Base-by-base conservation (phyloP, 2,113 vertebrate species). In the Dipodomys stephensi region DNA sequence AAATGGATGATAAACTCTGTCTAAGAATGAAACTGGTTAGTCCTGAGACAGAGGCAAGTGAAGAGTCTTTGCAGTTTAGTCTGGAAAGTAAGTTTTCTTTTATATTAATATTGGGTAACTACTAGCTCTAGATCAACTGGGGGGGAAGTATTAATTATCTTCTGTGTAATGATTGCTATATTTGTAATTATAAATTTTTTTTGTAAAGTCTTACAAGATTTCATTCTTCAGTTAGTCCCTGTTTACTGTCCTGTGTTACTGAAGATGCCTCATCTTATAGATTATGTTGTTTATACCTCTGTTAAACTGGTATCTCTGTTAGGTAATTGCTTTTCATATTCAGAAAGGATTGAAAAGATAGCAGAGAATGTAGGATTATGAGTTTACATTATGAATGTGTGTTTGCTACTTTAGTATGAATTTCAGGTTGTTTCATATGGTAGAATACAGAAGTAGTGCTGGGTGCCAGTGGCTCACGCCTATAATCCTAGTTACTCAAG, bases 21-120 rank as follows among this genome's bases (percentile, higher is more conserved):
- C 94, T 99, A 94, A 98, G 98, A 96, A 99, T 99, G 99, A 99
- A 98, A 97, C 98, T 99, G 85, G 98, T 99, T 90, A 99, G 99
- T 8, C 99, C 99, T 0, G 98, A 98, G 60, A 98, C 98, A 2
- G 99, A 99, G 71, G 98, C 98, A 35, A 99, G 98, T 2, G 98
- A 99, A 15, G 98, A 98, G 6, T 98, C 98, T 2, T 98, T 98
- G 92, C 98, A 98, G 13, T 99, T 99, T 98, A 99, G 98, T 96
- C 97, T 99, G 97, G 99, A 99, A 98, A 99, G 99, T 99, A 98
- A 99, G 99, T 97, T 93, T 88, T 94, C 72, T 93, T 94, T 90
- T 92, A 85, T 94, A n/a, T 83, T 76, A 85, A 67, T 96, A 27
- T 94, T 96, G 69, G 18, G 23, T 89, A 64, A 90, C 92, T 83